Evolutionary conservation across 2,113 vertebrate species (phyloP), one percentile per base, ranked within the genome.

Genomic region (Thamnaconus septentrionalis): DNA sequence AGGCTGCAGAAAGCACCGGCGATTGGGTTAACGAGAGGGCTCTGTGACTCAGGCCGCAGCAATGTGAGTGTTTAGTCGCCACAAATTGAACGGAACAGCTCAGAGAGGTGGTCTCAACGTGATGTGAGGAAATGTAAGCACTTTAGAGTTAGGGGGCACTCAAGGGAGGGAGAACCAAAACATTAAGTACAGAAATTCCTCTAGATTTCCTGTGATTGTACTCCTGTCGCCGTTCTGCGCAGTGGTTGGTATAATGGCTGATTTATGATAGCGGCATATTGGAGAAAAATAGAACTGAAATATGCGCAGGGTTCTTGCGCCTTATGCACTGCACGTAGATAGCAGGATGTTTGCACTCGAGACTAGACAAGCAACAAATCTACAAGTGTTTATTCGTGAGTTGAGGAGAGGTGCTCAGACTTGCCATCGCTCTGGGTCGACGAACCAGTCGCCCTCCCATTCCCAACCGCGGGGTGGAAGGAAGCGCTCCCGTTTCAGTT

Each of bases 401-500:
- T 59, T 40, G 41, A 18, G 52, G 7, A 9, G 43, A 43, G 3
- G 7, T 62, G 46, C 3, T 60, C 46, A 48, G 52, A 47, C 83
- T 69, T 85, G 98, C 97, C 94, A 89, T 86, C 90, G 92, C 87
- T 96, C 92, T 12, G 96, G 96, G 82, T 97, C 95, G 76, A 99
- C 81, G 41, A 91, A 89, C 96, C 96, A 99, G 59, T 96, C 95
- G 51, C 69, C 91, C 72, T 97, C 94, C 97, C 97, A 99, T 12
- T 98, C 90, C 97, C 97, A 98, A 48, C 94, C 93, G 48, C 89
- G 93, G 2, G 97, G 97, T 5, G 96, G 97, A 80, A 98, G 77
- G 80, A 99, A 99, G 59, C 92, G 92, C n/a, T 99, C 96, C 69
- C 81, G 91, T 80, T 98, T 98, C 61, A 99, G 93, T 74, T 99